phyloP scores from a whole-genome alignment of 2,113 vertebrate species.

The Bos indicus region DNA sequence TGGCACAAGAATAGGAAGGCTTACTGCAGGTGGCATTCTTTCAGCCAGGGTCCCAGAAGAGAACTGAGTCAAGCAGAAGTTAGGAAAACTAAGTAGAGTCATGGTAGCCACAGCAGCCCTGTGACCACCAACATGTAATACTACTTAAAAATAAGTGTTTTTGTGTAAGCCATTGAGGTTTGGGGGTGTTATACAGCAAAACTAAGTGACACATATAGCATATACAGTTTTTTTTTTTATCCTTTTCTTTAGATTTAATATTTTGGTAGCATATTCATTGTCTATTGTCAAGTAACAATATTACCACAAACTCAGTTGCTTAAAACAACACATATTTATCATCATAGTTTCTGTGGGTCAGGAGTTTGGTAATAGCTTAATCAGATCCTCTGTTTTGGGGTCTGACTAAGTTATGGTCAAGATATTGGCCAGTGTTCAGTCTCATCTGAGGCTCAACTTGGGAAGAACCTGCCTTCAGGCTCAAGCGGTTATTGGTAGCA shows the following conservation, averaged over 20 bases:
- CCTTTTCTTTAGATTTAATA: not conserved
- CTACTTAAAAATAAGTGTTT: not conserved
- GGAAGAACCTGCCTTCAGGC: not conserved
- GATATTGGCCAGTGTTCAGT: not conserved
- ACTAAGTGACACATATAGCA: not conserved
- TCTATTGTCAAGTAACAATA: not conserved
- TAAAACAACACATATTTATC: not conserved
- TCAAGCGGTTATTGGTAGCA: not conserved
- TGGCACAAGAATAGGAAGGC: not conserved
- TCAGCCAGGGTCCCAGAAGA: not conserved
- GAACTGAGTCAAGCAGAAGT: not conserved
- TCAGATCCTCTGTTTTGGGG: not conserved
- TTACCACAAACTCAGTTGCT: not conserved
- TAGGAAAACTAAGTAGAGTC: not conserved
- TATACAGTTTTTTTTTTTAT: not conserved
- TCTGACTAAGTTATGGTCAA: not conserved
- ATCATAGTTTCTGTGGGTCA: not conserved
- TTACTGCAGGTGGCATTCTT: not conserved
- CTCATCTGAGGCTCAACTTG: not conserved
- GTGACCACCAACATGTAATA: not conserved
- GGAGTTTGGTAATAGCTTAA: not conserved
- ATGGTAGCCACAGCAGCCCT: not conserved
- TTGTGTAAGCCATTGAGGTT: not conserved
- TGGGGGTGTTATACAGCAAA: not conserved
- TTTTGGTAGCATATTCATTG: not conserved